Conservation (phyloP, 1,140 invertebrate species). For the Pissodes strobi region DNA sequence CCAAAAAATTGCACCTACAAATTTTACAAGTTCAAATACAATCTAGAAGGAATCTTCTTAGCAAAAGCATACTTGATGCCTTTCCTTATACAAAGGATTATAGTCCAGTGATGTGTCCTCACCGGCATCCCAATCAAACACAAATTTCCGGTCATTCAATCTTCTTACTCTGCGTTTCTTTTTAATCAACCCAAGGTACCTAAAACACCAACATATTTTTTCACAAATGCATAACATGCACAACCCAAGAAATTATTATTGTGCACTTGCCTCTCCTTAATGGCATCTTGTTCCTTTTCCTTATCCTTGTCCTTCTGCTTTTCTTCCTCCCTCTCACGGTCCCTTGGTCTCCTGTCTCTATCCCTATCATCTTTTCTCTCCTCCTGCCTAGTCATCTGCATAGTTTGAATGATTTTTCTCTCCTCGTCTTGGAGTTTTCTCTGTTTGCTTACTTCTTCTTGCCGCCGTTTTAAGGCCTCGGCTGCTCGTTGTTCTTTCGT, state of each 20-base stretch:
- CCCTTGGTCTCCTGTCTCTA: conserved; percentile 42
- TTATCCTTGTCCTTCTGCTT: conserved; percentile 76
- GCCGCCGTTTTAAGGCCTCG: conserved; percentile 84
- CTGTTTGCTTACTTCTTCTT: conserved; percentile 80
- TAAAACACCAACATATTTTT: no score
- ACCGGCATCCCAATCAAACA: conserved; percentile 99
- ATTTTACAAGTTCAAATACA: conserved; percentile 22
- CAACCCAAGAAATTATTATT: background rate
- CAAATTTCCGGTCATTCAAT: conserved; percentile 98
- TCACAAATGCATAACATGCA: no score
- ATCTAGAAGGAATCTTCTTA: background rate
- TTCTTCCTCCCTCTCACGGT: conserved; percentile 59
- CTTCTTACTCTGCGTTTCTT: conserved; percentile 90
- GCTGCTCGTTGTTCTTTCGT: conserved; percentile 93
- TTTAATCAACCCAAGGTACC: conserved; percentile 91
- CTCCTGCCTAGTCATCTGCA: conserved; percentile 43
- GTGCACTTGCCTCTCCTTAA: conserved; percentile 75
- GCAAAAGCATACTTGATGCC: conserved; percentile 78
- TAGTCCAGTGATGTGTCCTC: conserved; percentile 99
- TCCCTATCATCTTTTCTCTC: conserved; percentile 46
- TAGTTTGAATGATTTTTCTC: conserved; percentile 60
- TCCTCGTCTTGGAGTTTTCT: conserved; percentile 72
- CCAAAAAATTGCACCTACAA: conserved; percentile 90
- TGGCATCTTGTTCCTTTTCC: conserved; percentile 89
- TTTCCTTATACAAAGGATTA: conserved; percentile 94